These are phyloP conservation scores for Calameuta filiformis DNA, from an alignment of 2,888 invertebrate species.

Conservation along the genomic window DNA sequence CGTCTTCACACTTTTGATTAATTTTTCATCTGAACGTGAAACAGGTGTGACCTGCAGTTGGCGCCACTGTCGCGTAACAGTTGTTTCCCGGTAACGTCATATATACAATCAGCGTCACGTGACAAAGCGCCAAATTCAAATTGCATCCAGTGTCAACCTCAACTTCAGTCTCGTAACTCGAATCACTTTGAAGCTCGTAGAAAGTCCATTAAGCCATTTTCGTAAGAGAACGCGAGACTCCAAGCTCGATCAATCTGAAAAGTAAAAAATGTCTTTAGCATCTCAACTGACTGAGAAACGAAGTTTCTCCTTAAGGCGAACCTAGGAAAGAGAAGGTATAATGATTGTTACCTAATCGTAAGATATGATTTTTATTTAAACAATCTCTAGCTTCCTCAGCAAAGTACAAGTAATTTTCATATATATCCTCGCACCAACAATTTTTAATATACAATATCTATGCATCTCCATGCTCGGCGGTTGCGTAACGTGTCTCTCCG, in stretches of 20 bases:
- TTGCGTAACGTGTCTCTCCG: conserved; percentile 27
- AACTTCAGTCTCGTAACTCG: not conserved
- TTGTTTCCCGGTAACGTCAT: not conserved
- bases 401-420: conserved; percentile 51
- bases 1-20: not conserved
- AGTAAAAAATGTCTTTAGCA: not conserved
- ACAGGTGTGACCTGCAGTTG: not conserved
- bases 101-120: not conserved
- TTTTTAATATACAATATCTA: conserved; percentile 47
- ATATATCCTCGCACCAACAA: conserved; percentile 53
- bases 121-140: not conserved
- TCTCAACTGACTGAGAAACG: not conserved
- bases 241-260: conserved; percentile 15
- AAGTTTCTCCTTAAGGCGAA: not conserved
- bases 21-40: not conserved
- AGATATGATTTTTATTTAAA: conserved; percentile 57
- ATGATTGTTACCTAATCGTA: not conserved
- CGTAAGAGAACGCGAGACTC: not conserved
- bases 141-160: not conserved
- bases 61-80: not conserved
- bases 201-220: conserved; percentile 8
- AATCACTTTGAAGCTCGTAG: not conserved
- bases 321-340: not conserved
- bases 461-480: conserved; percentile 27
- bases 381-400: conserved; percentile 49